Base-by-base conservation (phyloP, 2,113 vertebrate genomes). In the Carlito syrichta region DNA sequence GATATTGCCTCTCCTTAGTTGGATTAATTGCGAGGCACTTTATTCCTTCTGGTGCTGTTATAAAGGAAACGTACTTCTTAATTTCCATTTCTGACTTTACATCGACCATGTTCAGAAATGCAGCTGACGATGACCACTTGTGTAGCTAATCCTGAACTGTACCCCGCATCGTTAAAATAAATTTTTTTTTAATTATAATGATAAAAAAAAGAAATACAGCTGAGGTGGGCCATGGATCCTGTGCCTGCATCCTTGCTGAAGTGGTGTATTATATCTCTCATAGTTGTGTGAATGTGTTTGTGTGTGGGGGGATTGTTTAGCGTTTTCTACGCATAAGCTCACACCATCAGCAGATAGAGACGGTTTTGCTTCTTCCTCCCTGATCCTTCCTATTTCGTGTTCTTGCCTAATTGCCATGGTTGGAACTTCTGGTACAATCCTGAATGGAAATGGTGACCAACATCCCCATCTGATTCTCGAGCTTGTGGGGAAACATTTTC, bases 271-370 rank as follows among this genome's bases (percentile, higher is more conserved):
- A 68, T 68, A 68, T 32, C 35, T 68, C 63, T 19, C 35, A 68
- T 19, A 8, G 13, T 16, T 14, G n/a, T 63, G 0, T 63, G 0
- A 12, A 3, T 19, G 0, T 68, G 63, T 66, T 22, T 25, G 54
- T 58, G 62, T 63, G 62, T 63, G 62, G 30, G 62, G 13, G 7
- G 27, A 30, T 17, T 66, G 63, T 16, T 66, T 35, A n/a, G 63
- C 35, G 3, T 68, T 19, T 68, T 68, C 63, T 20, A 19, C 19
- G n/a, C 32, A 68, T n/a, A 66, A 66, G 63, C 35, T 68, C 63
- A n/a, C 19, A 68, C 19, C 63, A 32, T n/a, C 35, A n/a, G 63
- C 63, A n/a, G n/a, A 68, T 68, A 16, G 63, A 68, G 35, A 68
- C n/a, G 19, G n/a, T 68, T 68, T 19, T 35, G n/a, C 35, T 35